These are phyloP conservation scores for Chiridota heheva DNA, from an alignment of 35 echinoderm and acorn worm species.

Conservation along the genomic window DNA sequence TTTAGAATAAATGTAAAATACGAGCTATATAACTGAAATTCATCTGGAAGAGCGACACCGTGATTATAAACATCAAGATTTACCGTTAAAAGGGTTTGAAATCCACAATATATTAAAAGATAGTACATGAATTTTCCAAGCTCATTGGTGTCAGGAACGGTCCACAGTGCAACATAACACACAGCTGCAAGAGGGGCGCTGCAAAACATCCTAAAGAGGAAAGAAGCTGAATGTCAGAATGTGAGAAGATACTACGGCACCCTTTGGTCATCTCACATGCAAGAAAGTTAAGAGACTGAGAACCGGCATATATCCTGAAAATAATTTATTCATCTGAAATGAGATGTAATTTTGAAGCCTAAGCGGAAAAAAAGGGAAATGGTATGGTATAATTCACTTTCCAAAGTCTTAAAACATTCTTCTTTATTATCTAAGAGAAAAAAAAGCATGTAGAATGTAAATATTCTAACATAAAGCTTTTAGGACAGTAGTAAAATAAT, in stretches of 20 bases:
- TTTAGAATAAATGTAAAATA: background rate
- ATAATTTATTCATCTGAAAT: too few relatives aligned
- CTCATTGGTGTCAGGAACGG: conserved; percentile 50
- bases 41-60: too few relatives aligned
- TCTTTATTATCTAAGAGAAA: too few relatives aligned
- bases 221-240: background rate
- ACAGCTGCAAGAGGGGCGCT: conserved; percentile 57
- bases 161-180: conserved; percentile 76
- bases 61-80: background rate
- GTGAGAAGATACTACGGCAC: background rate
- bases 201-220: conserved; percentile 70
- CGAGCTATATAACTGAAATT: too few relatives aligned
- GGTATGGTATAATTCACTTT: background rate
- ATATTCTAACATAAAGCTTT: too few relatives aligned
- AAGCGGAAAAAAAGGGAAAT: background rate
- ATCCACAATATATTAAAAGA: conserved; percentile 87
- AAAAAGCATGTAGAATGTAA: too few relatives aligned
- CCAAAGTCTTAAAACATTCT: background rate
- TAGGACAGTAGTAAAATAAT: too few relatives aligned
- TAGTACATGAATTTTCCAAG: conserved; percentile 65
- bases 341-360: too few relatives aligned
- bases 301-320: too few relatives aligned
- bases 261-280: background rate
- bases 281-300: background rate
- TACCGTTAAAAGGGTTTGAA: conserved; percentile 86